phyloP scores from a whole-genome alignment of 2,113 vertebrate species.

The Atractosteus spatula region DNA sequence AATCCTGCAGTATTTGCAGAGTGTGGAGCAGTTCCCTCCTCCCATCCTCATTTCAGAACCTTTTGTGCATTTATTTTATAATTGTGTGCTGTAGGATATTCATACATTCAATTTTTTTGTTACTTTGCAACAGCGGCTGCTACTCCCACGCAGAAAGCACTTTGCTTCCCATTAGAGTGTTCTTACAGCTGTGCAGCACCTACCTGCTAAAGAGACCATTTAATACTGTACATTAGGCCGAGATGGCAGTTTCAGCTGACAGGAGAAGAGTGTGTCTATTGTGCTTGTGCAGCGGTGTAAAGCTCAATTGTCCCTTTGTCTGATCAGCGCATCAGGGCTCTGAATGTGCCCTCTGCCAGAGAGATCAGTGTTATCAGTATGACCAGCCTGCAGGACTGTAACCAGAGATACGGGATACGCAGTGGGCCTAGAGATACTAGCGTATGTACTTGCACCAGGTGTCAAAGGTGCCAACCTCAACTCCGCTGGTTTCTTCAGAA shows the following conservation, averaged over 20 bases:
- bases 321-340: constrained; percentile 11
- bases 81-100: too few species aligned
- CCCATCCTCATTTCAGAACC: too few species aligned
- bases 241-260: not conserved
- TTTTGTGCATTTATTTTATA: too few species aligned
- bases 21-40: too few species aligned
- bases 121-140: not conserved
- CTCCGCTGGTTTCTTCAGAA: too few species aligned
- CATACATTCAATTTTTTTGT: too few species aligned
- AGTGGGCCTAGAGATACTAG: not conserved
- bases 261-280: not conserved
- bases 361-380: not conserved
- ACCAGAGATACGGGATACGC: too few species aligned
- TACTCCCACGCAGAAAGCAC: not conserved
- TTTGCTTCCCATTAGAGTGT: not conserved
- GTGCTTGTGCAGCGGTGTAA: not conserved
- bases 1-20: too few species aligned
- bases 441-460: too few species aligned
- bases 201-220: not conserved
- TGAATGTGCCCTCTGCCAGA: not conserved
- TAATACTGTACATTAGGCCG: not conserved
- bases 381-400: not conserved
- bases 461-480: too few species aligned
- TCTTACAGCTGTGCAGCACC: not conserved
- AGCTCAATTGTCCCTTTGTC: not conserved